Conservation (phyloP, 2,888 invertebrate species). For the Meliscaeva auricollis region DNA sequence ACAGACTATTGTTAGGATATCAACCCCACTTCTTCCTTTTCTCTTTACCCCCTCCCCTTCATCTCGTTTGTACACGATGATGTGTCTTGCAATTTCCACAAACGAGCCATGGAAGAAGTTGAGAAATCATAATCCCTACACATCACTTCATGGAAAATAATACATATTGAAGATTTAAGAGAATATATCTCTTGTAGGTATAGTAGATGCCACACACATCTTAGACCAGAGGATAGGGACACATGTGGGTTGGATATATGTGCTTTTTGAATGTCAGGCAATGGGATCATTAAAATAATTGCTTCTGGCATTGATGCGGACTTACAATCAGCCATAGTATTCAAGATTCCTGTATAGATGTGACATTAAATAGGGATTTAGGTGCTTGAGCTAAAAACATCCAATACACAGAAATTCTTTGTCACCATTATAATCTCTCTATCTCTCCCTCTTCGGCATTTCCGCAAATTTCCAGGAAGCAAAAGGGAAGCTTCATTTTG, state of each 20-base stretch:
- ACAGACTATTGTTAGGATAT: conserved; percentile 47
- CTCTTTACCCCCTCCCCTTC: too few relatives aligned
- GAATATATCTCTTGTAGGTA: conserved; percentile 3
- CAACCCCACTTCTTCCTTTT: too few relatives aligned
- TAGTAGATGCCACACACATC: background rate
- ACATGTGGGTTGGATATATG: conserved; percentile 7
- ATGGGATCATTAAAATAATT: conserved; percentile 75
- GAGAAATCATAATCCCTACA: conserved; percentile 62
- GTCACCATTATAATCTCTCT: background rate
- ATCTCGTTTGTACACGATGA: conserved; percentile 1
- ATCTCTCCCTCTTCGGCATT: too few relatives aligned
- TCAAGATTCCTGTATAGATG: conserved; percentile 58
- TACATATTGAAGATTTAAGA: conserved; percentile 60
- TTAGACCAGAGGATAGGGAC: background rate
- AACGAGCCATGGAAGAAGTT: conserved; percentile 20
- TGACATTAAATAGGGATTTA: conserved; percentile 75
- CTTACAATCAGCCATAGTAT: conserved; percentile 71
- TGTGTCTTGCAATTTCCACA: conserved; percentile 43
- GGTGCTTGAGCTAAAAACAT: conserved; percentile 70
- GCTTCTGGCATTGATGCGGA: conserved; percentile 74
- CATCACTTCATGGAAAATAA: conserved; percentile 54
- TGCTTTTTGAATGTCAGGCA: conserved; percentile 60
- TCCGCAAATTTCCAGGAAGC: too few relatives aligned
- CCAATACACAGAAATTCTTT: conserved; percentile 12
- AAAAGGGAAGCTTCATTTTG: conserved; percentile 53